A percentile compares a stretch with the other conserved stretches of the same genome.
Conservation (phyloP, 2,888 invertebrate genomes). For the Catocala fraxini region DNA sequence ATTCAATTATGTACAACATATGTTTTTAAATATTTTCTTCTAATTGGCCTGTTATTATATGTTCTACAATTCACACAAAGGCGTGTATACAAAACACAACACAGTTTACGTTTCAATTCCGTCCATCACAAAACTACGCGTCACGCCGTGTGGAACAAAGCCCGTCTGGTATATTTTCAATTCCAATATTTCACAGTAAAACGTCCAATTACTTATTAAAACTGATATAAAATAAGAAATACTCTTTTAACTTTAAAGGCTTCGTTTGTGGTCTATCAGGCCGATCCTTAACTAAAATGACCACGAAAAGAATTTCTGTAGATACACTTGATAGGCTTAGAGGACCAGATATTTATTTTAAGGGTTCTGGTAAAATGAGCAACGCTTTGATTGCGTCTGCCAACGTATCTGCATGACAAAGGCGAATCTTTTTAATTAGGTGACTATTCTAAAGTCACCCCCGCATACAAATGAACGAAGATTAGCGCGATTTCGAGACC, state of each 20-base stretch:
- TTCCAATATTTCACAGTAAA: slow-evolving; percentile 7
- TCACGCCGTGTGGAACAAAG: background rate
- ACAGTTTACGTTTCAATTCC: background rate
- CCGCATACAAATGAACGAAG: slow-evolving; percentile 77
- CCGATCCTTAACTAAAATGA: slow-evolving; percentile 57
- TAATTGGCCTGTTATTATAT: background rate
- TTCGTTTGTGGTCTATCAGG: slow-evolving; percentile 48
- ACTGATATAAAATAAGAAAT: slow-evolving; percentile 19
- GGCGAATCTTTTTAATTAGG: slow-evolving; percentile 80
- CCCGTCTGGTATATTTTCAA: background rate
- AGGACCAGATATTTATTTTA: slow-evolving; percentile 68
- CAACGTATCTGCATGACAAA: slow-evolving; percentile 79
- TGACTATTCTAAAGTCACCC: slow-evolving; percentile 70
- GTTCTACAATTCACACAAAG: background rate
- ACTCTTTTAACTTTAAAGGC: slow-evolving; percentile 52
- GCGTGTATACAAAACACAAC: too few species aligned
- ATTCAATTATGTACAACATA: background rate
- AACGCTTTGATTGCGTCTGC: slow-evolving; percentile 66
- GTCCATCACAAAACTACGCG: background rate
- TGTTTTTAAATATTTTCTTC: background rate
- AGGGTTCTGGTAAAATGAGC: slow-evolving; percentile 62
- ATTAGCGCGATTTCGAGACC: slow-evolving; percentile 63
- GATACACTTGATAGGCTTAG: slow-evolving; percentile 49
- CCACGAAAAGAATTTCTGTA: slow-evolving; percentile 52
- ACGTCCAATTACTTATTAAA: slow-evolving; percentile 15